Base-by-base conservation (phyloP, 2,888 invertebrate genomes). In the Spodoptera exigua region DNA sequence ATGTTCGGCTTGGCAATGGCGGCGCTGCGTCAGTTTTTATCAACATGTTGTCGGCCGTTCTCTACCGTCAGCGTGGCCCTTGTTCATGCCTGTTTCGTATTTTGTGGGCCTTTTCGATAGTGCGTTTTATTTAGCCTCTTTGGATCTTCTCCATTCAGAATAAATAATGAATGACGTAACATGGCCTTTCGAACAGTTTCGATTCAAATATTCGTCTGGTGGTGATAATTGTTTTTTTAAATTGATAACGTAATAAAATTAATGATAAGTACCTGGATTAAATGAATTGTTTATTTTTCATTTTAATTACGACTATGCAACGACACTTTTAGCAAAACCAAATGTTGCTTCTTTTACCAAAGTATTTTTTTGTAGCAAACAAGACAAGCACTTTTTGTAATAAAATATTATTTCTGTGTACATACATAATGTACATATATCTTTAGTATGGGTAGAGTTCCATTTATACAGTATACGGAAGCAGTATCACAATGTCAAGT, bases 1-100 rank as follows among this genome's bases (percentile, higher is more conserved):
- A 87, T 88, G 82, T 84, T 83, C 79, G 80, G 78, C 74, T 83
- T 80, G 80, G 76, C 79, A 78, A 78, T 79, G 79, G 81, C 77
- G 76, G 83, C 49, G 48, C 49, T 81, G 81, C 78, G 70, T 62
- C 66, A 64, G 74, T 86, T 86, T 86, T 87, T 86, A 82, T 86
- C 74, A 76, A 70, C 72, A 73, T 80, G 66, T 71, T 71, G 57
- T 70, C 51, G 56, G 62, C 37, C 27, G 54, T 52, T 64, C 56
- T 49, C 54, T 43, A 58, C 44, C 54, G 72, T 45, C 58, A 61
- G 49, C 46, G 44, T 66, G 60, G 37, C 14, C 43, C 45, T 54
- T 9, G 27, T 27, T 27, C 48, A 21, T 54, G 35, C 40, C 44
- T 53, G 48, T 45, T 14, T 65, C 36, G 59, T 74, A 53, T 61